Base-by-base conservation (phyloP, 1,140 invertebrate species). In the Melitaea cinxia region DNA sequence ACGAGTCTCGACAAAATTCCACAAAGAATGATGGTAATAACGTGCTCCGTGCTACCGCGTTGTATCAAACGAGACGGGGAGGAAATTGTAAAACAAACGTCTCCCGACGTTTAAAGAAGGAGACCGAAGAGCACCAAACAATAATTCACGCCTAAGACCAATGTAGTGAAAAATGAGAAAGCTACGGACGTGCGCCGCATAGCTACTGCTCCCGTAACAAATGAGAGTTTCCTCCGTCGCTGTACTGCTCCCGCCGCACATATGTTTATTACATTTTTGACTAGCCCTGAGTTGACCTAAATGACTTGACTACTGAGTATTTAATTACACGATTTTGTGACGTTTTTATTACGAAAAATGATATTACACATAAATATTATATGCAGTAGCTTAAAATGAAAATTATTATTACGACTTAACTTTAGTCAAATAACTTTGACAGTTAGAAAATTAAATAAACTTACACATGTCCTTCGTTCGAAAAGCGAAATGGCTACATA, bases 101-200 rank as follows among this genome's bases (percentile, higher is more conserved):
- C 35, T 42, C 35, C 42, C 23, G 39, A 58, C 28, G 58, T 59
- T 66, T 60, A 65, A 50, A 42, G 68, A 68, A 62, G 66, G 66
- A 68, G 66, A 59, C 63, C 70, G 59, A 58, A 72, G 70, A 73
- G 77, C 66, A 81, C 72, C 80, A 83, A 85, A 85, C 84, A 87
- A 90, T 88, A 90, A 88, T 85, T 90, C 84, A 88, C 87, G 87
- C 85, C 82, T 88, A 88, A 87, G 85, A 85, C 81, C 88, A 88
- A 90, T 90, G 88, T 88, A 88, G 83, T 90, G 88, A 90, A 90
- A 90, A 90, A 90, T 89, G 85, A 83, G 85, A 83, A 81, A 85
- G 83, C 75, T 77, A 68, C 73, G 65, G 68, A 90, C 88, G 88
- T 90, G 88, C 73, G 71, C 73, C 65, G 85, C 78, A 82, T 90